Base-by-base conservation (phyloP, 1,140 invertebrate genomes). In the Nautilus pompilius region DNA sequence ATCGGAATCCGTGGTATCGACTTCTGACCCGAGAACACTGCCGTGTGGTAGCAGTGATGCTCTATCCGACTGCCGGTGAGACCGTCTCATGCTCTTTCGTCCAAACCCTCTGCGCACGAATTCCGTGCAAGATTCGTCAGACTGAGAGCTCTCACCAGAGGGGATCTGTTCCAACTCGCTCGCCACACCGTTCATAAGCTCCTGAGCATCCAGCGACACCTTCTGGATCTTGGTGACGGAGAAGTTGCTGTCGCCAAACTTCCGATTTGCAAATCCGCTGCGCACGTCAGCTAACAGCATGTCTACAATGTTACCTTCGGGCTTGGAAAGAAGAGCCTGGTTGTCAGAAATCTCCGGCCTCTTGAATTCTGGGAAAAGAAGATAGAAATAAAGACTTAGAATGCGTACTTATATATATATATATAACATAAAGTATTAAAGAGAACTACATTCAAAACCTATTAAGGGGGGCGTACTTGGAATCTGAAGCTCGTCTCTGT, bases 281-380 rank as follows among this genome's bases (percentile, higher is more conserved):
- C 76, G 55, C 29, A 80, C 75, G 51, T 80, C 76, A 24, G 76
- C 78, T 28, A 78, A 59, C 26, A 80, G 61, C 69, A 74, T 68
- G 49, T 80, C 78, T 4, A 80, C 73, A 28, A 79, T 78, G 34
- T 69, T 74, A 22, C 65, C 72, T 20, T 74, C 65, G 17, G 69
- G n/a, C 56, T 58, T 41, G 13, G 15, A 32, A 28, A 55, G 1
- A 28, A 29, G 26, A 15, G 6, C 53, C 10, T 22, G 26, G 20
- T 8, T 2, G 5, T 55, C 53, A 6, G 22, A 17, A 48, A 8
- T n/a, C n/a, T n/a, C n/a, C n/a, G n/a, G n/a, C n/a, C n/a, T n/a
- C n/a, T n/a, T n/a, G 13, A 46, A 22, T 20, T 20, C 3, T 5
- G 5, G 24, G 17, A 22, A 2, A 53, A 20, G 29, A 53, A 22